Evolutionary conservation across 2,113 vertebrate species (phyloP).

Genomic region (Peromyscus californicus): DNA sequence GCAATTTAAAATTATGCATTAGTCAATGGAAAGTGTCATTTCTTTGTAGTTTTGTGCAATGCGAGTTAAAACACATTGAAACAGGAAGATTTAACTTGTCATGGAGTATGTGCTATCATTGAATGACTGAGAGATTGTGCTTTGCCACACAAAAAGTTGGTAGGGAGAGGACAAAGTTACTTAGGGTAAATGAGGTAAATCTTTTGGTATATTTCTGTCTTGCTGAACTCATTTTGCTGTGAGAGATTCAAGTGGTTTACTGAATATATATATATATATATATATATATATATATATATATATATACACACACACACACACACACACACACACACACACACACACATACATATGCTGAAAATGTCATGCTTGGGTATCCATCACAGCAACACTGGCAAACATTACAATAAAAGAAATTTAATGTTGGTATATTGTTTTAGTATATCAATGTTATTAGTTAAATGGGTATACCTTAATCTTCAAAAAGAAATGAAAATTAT

Average conservation of each 20-base stretch:
- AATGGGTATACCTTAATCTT: neutral
- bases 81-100: constrained; percentile 56
- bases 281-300: too few species aligned
- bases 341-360: neutral
- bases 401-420: neutral
- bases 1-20: constrained; percentile 61
- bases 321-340: too few species aligned
- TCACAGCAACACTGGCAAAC: neutral
- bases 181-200: neutral
- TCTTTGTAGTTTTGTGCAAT: neutral
- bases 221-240: neutral
- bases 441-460: neutral
- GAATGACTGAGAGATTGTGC: neutral
- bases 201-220: neutral
- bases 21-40: constrained; percentile 32
- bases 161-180: neutral
- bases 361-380: neutral
- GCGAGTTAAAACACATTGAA: constrained; percentile 11
- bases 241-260: neutral
- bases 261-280: too few species aligned
- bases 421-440: neutral
- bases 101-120: neutral
- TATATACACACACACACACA: too few species aligned
- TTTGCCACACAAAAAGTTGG: neutral
- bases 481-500: neutral